Evolutionary conservation across 1,140 invertebrate species (phyloP).

Genomic region (Brachionus rubens): DNA sequence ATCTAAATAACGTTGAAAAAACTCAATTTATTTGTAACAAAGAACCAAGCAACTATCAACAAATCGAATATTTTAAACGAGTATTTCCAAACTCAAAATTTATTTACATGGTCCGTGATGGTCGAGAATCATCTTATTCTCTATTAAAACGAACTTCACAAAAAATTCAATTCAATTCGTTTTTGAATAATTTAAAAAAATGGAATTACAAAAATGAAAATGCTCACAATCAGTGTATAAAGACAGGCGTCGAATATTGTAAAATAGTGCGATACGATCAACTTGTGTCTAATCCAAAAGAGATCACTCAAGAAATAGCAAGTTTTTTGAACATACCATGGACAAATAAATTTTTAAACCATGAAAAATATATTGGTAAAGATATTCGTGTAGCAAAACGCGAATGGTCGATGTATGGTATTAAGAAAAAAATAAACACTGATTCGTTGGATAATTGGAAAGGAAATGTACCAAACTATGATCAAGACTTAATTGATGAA

Average conservation of each 20-base stretch:
- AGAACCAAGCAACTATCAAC: not conserved
- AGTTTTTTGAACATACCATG: not conserved
- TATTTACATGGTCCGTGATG: slow-evolving; percentile 19
- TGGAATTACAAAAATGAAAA: not conserved
- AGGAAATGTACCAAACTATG: not conserved
- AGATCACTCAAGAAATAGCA: not conserved
- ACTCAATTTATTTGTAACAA: slow-evolving; percentile 6
- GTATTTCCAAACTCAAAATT: slow-evolving; percentile 28
- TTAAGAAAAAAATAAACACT: slow-evolving; percentile 12
- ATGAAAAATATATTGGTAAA: slow-evolving; percentile 11
- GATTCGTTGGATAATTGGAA: slow-evolving; percentile 7
- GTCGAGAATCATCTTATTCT: not conserved
- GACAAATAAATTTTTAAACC: slow-evolving; percentile 16
- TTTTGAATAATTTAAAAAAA: not conserved
- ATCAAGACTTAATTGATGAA: not conserved
- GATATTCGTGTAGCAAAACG: not conserved
- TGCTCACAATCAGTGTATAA: not conserved
- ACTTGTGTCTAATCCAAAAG: not conserved
- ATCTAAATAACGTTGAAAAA: not conserved
- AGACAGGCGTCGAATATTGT: not conserved
- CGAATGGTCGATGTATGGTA: slow-evolving; percentile 5
- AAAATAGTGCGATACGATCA: not conserved
- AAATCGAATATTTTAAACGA: slow-evolving; percentile 1
- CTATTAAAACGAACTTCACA: not conserved
- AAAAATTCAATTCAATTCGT: not conserved